Conservation (phyloP, 2,113 vertebrate species). For the Semicossyphus pulcher region DNA sequence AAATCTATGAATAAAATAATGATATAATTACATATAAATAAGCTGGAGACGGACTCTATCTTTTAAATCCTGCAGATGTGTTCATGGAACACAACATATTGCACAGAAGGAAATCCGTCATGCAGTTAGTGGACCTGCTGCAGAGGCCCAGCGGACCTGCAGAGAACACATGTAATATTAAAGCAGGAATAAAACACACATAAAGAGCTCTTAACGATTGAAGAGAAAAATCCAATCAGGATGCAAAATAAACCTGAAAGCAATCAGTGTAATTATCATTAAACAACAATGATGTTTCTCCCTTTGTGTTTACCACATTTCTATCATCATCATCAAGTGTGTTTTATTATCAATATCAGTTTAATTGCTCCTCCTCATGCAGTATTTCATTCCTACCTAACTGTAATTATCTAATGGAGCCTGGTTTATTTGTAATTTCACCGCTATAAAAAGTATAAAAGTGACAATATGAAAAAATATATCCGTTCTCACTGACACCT, state of each 20-base stretch:
- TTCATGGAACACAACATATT: not conserved
- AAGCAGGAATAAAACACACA: slow-evolving; percentile 38
- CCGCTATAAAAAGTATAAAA: not conserved
- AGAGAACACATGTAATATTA: slow-evolving; percentile 33
- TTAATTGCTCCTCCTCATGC: slow-evolving; percentile 2
- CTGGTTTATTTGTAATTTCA: slow-evolving; percentile 10
- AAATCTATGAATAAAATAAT: slow-evolving; percentile 59
- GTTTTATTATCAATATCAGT: not conserved
- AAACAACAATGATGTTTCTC: slow-evolving; percentile 48
- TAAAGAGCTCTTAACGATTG: slow-evolving; percentile 8
- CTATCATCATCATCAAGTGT: slow-evolving; percentile 3
- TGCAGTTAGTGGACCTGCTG: no score
- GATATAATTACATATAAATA: slow-evolving; percentile 54
- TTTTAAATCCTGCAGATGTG: not conserved
- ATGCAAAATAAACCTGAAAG: slow-evolving; percentile 45
- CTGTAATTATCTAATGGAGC: slow-evolving; percentile 34
- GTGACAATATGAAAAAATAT: slow-evolving; percentile 6
- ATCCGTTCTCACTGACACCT: slow-evolving; percentile 11
- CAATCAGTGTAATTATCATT: slow-evolving; percentile 44
- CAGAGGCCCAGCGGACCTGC: not conserved
- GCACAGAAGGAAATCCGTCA: no score
- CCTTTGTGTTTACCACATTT: slow-evolving; percentile 10
- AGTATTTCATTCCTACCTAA: not conserved
- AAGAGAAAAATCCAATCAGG: slow-evolving; percentile 33
- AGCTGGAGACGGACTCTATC: slow-evolving; percentile 31